Percentiles rank a stretch among this genome's conserved stretches.
These are phyloP conservation scores for zebrafish (Danio rerio) DNA, from an alignment of 2,113 vertebrate genomes.

Conservation along the genomic window GRCz12tu NC_133177.1:43959001-43959500, in stretches of 20 bases:
- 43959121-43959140: neutral
- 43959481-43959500: too few species aligned
- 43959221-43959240: constrained; percentile 17
- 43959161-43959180: constrained; percentile 53
- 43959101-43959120: constrained; percentile 25
- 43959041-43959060: constrained; percentile 58
- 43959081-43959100: constrained; percentile 47
- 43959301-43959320: neutral
- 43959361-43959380: too few species aligned
- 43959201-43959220: constrained; percentile 38
- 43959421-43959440: too few species aligned
- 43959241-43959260: neutral
- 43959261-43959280: neutral
- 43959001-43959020: constrained; percentile 63
- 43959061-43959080: constrained; percentile 57
- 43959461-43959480: too few species aligned
- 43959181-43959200: constrained; percentile 6
- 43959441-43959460: too few species aligned
- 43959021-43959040: constrained; percentile 65
- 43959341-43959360: neutral
- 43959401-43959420: too few species aligned
- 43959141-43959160: constrained; percentile 45
- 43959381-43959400: too few species aligned
- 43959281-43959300: neutral
- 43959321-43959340: neutral